phyloP scores from a whole-genome alignment of 2,113 vertebrate species.

The Columba livia region DNA sequence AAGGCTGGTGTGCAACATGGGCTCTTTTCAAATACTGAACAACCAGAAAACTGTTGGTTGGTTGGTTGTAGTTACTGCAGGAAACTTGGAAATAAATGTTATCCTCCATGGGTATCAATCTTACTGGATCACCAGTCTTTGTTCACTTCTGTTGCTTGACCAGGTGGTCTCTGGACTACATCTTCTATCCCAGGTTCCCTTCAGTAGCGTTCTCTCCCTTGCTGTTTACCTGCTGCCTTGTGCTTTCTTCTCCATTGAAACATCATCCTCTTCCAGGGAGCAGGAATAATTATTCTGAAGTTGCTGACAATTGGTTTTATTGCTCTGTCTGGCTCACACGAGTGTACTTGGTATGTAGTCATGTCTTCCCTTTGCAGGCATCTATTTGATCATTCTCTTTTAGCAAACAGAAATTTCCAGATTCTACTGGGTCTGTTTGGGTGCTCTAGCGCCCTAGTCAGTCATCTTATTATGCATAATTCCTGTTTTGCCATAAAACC shows the following conservation, averaged over 20 bases:
- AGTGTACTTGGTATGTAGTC: neutral
- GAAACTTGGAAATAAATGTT: neutral
- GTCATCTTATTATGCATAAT: neutral
- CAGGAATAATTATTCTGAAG: neutral
- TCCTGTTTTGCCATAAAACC: neutral
- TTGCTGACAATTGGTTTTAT: neutral
- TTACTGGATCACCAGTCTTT: neutral
- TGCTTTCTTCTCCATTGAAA: neutral
- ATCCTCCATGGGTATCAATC: neutral
- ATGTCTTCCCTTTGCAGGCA: neutral
- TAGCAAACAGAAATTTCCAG: neutral
- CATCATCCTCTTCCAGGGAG: accelerated
- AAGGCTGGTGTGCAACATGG: neutral
- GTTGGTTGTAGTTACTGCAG: too few relatives aligned
- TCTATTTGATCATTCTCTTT: neutral
- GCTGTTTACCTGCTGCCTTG: neutral
- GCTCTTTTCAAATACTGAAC: neutral
- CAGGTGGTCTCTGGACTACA: neutral
- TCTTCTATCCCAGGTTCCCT: neutral
- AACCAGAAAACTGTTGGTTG: neutral
- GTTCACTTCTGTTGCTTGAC: neutral
- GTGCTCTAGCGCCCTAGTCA: neutral
- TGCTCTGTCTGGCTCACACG: neutral
- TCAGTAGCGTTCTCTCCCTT: neutral
- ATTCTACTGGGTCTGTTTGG: neutral